A percentile compares a stretch with the other conserved stretches of the same genome.
phyloP scores from a whole-genome alignment of 1,140 invertebrate genomes.

The Drosophila micromelanica region DNA sequence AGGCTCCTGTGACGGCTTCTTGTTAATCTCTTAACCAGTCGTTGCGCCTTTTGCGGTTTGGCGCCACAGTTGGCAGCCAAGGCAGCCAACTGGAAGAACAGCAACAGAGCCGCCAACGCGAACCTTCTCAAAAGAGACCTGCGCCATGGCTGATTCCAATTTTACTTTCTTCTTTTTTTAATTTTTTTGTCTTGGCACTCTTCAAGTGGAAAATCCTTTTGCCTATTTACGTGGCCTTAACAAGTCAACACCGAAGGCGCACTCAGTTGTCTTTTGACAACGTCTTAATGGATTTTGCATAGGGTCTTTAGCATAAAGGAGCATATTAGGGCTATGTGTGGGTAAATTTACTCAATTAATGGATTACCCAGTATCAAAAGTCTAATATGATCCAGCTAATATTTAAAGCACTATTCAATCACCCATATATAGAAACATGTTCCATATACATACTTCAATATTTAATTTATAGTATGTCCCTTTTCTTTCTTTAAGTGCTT shows the following conservation, averaged over 20 bases:
- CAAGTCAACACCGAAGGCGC: slow-evolving; percentile 65
- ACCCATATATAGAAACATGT: too few species aligned
- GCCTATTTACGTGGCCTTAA: slow-evolving; percentile 79
- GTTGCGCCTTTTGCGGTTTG: slow-evolving; percentile 75
- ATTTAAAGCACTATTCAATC: too few species aligned
- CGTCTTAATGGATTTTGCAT: slow-evolving; percentile 19
- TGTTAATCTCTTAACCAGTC: slow-evolving; percentile 79
- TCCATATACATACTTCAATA: too few species aligned
- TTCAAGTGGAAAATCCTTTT: slow-evolving; percentile 81
- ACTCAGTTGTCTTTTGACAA: slow-evolving; percentile 25
- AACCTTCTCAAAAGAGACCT: slow-evolving; percentile 19
- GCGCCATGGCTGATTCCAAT: slow-evolving; percentile 26
- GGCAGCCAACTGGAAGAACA: slow-evolving; percentile 69
- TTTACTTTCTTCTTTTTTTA: slow-evolving; percentile 16
- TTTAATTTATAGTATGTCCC: too few species aligned
- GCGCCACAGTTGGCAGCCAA: slow-evolving; percentile 65
- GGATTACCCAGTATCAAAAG: too few species aligned
- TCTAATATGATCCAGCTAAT: too few species aligned
- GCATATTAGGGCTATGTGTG: background rate
- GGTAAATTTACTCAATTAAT: background rate
- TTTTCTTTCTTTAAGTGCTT: too few species aligned
- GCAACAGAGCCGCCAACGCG: slow-evolving; percentile 21
- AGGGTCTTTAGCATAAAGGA: background rate
- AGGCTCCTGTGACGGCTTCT: slow-evolving; percentile 26
- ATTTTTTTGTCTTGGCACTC: slow-evolving; percentile 63